Evolutionary conservation across 1,140 invertebrate species (phyloP).

Genomic region (Luehdorfia chinensis): DNA sequence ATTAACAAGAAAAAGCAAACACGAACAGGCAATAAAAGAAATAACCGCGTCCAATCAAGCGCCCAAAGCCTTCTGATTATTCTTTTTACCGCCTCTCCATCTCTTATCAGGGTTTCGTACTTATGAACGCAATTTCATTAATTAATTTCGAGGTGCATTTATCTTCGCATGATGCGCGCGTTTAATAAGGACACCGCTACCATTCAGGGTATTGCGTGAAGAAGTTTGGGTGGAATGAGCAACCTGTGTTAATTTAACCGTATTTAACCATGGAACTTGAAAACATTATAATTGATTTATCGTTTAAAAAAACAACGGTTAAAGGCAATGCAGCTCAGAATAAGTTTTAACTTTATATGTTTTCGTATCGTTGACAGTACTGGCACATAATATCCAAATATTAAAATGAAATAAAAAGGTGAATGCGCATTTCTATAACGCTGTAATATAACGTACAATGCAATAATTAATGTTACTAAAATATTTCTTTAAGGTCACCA

Average conservation of each 20-base stretch:
- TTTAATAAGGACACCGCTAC: slow-evolving; percentile 47
- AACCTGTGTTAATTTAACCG: background rate
- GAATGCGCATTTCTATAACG: too few species aligned
- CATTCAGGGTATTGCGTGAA: background rate
- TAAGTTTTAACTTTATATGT: too few species aligned
- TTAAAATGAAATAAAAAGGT: too few species aligned
- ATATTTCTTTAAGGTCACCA: too few species aligned
- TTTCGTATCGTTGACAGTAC: too few species aligned
- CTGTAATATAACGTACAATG: too few species aligned
- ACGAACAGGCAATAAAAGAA: slow-evolving; percentile 25
- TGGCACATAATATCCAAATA: too few species aligned
- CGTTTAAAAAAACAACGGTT: too few species aligned
- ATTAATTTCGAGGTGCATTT: slow-evolving; percentile 51
- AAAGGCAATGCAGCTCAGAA: too few species aligned
- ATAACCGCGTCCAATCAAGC: slow-evolving; percentile 35
- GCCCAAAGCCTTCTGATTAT: slow-evolving; percentile 20
- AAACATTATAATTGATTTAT: too few species aligned
- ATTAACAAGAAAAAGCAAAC: slow-evolving; percentile 43
- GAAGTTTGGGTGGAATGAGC: background rate
- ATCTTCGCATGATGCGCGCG: slow-evolving; percentile 51
- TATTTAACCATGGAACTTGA: slow-evolving; percentile 5
- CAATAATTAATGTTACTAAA: too few species aligned
- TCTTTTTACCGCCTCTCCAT: slow-evolving; percentile 23
- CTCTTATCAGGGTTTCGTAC: slow-evolving; percentile 28
- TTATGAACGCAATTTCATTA: slow-evolving; percentile 67